A percentile compares a stretch with the other conserved stretches of the same genome.
phyloP scores from a whole-genome alignment of 2,888 invertebrate genomes.

The Aphidoletes aphidimyza region DNA sequence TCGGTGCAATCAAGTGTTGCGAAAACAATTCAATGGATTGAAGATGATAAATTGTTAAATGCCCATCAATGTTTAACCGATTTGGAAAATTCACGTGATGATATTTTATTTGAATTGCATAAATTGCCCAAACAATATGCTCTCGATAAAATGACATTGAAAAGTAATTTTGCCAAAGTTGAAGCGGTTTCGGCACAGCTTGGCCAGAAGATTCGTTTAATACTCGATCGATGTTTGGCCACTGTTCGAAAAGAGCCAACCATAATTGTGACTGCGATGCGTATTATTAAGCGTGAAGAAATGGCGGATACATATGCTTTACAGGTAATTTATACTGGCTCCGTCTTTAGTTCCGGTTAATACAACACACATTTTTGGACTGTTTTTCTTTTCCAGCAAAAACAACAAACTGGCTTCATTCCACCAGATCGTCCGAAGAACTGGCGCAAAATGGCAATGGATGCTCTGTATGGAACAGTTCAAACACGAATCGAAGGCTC shows the following conservation, averaged over 20 bases:
- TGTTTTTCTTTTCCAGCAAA: slow-evolving; percentile 68
- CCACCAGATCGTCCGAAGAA: slow-evolving; percentile 94
- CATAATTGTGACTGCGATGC: slow-evolving; percentile 92
- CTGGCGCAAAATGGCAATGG: slow-evolving; percentile 88
- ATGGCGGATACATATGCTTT: slow-evolving; percentile 90
- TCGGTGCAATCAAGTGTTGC: slow-evolving; percentile 96
- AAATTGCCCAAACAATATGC: slow-evolving; percentile 91
- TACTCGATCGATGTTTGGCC: slow-evolving; percentile 89
- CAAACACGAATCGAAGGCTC: slow-evolving; percentile 92
- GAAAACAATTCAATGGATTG: slow-evolving; percentile 92
- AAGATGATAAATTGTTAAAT: slow-evolving; percentile 92
- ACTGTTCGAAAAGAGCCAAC: slow-evolving; percentile 95
- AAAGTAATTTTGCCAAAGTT: slow-evolving; percentile 96
- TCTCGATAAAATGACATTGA: slow-evolving; percentile 90
- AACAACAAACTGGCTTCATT: slow-evolving; percentile 85
- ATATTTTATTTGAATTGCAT: slow-evolving; percentile 92
- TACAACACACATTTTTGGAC: neutral
- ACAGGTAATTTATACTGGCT: slow-evolving; percentile 68
- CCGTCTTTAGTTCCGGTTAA: neutral
- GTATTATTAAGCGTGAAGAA: slow-evolving; percentile 97
- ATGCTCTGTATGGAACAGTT: slow-evolving; percentile 82
- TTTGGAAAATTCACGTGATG: slow-evolving; percentile 95
- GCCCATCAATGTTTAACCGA: slow-evolving; percentile 95
- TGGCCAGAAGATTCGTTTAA: slow-evolving; percentile 91
- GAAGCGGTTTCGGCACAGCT: slow-evolving; percentile 87